These are phyloP conservation scores for Acanthococcus lagerstroemiae DNA, from an alignment of 2,888 invertebrate species.

Conservation along the genomic window DNA sequence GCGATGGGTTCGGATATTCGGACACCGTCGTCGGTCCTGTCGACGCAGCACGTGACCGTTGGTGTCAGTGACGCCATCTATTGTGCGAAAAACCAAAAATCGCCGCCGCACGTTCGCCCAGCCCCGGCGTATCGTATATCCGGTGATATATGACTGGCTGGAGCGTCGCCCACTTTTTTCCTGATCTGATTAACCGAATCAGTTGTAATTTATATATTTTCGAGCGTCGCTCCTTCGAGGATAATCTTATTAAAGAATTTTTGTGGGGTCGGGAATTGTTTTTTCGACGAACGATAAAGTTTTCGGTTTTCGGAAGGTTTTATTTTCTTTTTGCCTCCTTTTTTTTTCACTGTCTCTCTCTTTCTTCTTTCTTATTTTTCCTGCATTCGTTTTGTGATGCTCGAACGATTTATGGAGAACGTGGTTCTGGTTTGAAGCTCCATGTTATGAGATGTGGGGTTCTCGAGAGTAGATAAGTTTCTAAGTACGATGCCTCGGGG, in stretches of 20 bases:
- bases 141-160: slow-evolving; percentile 6
- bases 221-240: background rate
- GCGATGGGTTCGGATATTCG: background rate
- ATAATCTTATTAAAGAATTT: slow-evolving; percentile 2
- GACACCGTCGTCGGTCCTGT: background rate
- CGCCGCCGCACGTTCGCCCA: background rate
- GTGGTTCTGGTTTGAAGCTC: too few relatives aligned
- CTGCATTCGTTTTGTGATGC: too few relatives aligned
- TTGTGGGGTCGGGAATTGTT: background rate
- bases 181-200: slow-evolving; percentile 18
- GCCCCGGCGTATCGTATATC: slow-evolving; percentile 14
- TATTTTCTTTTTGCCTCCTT: too few relatives aligned
- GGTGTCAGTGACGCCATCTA: slow-evolving; percentile 18
- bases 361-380: too few relatives aligned
- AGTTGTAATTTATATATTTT: slow-evolving; percentile 4
- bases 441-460: too few relatives aligned
- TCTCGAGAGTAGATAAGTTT: too few relatives aligned
- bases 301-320: too few relatives aligned
- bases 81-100: slow-evolving; percentile 5
- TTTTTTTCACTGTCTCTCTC: too few relatives aligned
- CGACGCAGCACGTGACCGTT: slow-evolving; percentile 13
- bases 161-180: slow-evolving; percentile 4
- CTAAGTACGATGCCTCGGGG: too few relatives aligned
- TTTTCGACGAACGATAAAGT: too few relatives aligned
- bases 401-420: too few relatives aligned